phyloP scores from a whole-genome alignment of 2,113 vertebrate species.

The Platichthys flesus region DNA sequence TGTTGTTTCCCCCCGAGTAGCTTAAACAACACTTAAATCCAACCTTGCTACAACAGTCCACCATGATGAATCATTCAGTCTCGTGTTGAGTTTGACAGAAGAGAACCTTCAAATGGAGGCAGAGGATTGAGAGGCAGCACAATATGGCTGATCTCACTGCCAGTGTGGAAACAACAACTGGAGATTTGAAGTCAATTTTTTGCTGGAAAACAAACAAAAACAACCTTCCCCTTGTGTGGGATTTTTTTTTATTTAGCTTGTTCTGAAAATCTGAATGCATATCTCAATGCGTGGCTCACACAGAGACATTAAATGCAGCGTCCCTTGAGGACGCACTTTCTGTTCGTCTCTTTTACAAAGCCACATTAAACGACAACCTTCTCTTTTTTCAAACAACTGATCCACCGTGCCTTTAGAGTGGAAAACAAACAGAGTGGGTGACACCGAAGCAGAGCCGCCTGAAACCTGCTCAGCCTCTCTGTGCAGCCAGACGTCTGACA shows the following conservation, averaged over 20 bases:
- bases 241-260: background rate
- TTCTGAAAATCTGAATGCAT: slow-evolving; percentile 1
- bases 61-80: background rate
- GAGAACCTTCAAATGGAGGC: background rate
- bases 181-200: background rate
- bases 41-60: slow-evolving; percentile 7
- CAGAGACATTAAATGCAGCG: background rate
- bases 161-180: background rate
- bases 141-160: too few relatives aligned
- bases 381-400: too few relatives aligned
- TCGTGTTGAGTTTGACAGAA: background rate
- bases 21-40: slow-evolving; percentile 1
- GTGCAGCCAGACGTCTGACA: slow-evolving; percentile 24
- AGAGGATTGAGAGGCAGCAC: background rate
- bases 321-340: slow-evolving; percentile 10
- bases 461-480: background rate
- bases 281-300: slow-evolving; percentile 36
- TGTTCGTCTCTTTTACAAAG: slow-evolving; percentile 14
- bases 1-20: background rate
- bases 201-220: background rate
- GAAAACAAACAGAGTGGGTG: too few relatives aligned
- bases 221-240: too few relatives aligned
- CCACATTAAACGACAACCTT: background rate
- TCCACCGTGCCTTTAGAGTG: too few relatives aligned
- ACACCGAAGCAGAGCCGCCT: too few relatives aligned